A percentile compares a stretch with the other conserved stretches of the same genome.
Conservation (phyloP, 64 coral and sea anemone genomes). For the Hydrozoanthus tunicans region DNA sequence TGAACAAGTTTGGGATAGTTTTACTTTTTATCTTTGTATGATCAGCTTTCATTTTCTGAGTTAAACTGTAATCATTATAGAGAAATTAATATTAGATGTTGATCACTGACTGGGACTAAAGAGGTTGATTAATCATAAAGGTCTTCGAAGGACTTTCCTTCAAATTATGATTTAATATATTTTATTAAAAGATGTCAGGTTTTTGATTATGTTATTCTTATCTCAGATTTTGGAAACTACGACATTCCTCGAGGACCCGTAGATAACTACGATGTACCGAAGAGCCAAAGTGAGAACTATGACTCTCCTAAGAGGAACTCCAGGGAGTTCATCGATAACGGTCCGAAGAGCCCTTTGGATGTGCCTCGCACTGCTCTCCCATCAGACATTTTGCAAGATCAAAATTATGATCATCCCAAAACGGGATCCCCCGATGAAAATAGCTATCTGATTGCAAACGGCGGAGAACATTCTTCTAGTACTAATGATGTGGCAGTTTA, state of each 20-base stretch:
- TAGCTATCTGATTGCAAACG: background rate
- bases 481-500: slow-evolving; percentile 26
- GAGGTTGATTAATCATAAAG: too few relatives aligned
- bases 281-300: slow-evolving; percentile 22
- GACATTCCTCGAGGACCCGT: slow-evolving; percentile 30
- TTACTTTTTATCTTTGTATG: too few relatives aligned
- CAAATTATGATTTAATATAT: too few relatives aligned
- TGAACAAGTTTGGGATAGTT: too few relatives aligned
- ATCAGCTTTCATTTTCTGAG: too few relatives aligned
- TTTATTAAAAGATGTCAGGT: too few relatives aligned
- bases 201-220: background rate
- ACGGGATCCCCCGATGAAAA: background rate
- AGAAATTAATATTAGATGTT: too few relatives aligned
- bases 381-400: background rate
- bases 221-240: slow-evolving; percentile 60
- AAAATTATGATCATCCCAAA: background rate
- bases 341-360: slow-evolving; percentile 42
- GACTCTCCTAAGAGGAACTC: slow-evolving; percentile 8
- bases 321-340: slow-evolving; percentile 4
- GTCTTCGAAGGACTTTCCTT: too few relatives aligned
- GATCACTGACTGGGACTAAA: too few relatives aligned
- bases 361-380: background rate
- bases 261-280: slow-evolving; percentile 57
- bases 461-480: background rate
- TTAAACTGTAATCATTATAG: too few relatives aligned